Conservation (phyloP, 2,113 vertebrate genomes). For the Anoura caudifer region DNA sequence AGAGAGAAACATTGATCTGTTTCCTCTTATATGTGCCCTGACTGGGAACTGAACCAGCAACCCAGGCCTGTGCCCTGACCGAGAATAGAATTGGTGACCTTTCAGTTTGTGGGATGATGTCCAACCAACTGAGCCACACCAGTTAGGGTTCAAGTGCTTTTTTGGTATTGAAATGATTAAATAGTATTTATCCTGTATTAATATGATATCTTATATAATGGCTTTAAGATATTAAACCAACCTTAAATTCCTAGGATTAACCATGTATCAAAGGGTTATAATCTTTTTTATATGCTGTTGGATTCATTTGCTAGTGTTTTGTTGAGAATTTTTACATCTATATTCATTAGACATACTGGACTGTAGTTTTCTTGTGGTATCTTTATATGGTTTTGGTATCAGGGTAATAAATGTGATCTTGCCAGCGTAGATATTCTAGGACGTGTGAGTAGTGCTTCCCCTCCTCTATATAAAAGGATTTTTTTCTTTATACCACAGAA, state of each 20-base stretch:
- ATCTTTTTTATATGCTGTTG: not conserved
- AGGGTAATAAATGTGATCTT: not conserved
- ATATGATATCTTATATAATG: not conserved
- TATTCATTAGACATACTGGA: not conserved
- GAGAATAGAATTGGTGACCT: too few relatives aligned
- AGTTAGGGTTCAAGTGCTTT: too few relatives aligned
- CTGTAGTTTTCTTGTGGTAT: not conserved
- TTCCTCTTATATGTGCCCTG: too few relatives aligned
- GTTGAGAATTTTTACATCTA: slow-evolving; percentile 17
- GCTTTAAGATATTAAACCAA: slow-evolving; percentile 18
- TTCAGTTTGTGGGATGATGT: too few relatives aligned
- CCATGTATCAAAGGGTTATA: not conserved
- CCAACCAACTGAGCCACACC: too few relatives aligned
- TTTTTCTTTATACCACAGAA: slow-evolving; percentile 14
- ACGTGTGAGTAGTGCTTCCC: not conserved
- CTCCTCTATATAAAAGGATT: not conserved
- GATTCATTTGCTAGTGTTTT: slow-evolving; percentile 18
- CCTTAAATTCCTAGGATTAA: slow-evolving; percentile 26
- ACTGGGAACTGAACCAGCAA: too few relatives aligned
- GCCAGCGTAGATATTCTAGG: not conserved
- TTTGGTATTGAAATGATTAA: not conserved
- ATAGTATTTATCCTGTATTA: slow-evolving; percentile 8
- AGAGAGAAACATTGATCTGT: too few relatives aligned
- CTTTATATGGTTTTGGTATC: not conserved
- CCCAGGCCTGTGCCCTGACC: too few relatives aligned